Evolutionary conservation across 37 sponge, comb jelly and placozoan species (phyloP), one percentile per base, ranked within the genome.

Genomic region (Aplysina aerophoba): DNA sequence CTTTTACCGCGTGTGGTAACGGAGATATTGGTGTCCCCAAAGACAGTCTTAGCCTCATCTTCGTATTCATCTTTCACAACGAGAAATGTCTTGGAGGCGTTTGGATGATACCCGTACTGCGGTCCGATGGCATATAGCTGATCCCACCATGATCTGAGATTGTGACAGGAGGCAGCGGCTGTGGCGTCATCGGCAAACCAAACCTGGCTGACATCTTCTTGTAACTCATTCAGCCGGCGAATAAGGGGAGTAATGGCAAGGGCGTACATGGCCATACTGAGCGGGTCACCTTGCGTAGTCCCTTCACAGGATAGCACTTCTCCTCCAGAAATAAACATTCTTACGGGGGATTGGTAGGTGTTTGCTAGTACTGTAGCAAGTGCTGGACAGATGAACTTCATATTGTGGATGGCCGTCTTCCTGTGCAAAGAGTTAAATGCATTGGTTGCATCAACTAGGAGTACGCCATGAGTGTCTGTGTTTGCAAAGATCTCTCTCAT

Each of bases 221-320:
- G 36, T 28, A 71, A 4, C 6, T 15, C 36, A 37, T 71, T 71
- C 11, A 71, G 73, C 37, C 16, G 31, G 3, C 73, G 73, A 21
- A 71, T 71, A 12, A 71, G 34, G 16, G 73, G 73, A 22, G 19
- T 21, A 35, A 44, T 77, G 24, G 55, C 79, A 15, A 77, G 53
- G 79, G 79, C 79, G 24, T 77, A 77, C 79, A 77, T 77, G 15
- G 44, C 79, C 79, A 77, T 3, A 71, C 4, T 37, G 16, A 25
- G n/a, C 37, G 35, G 33, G 73, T 71, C 73, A 34, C 36, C 73
- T 33, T 71, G 73, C 4, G 73, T 71, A 37, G 73, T 71, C 4
- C 73, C 73, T 12, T 71, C 73, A 36, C 36, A 71, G 2, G 73
- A 71, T 25, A 25, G 69, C 27, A 67, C 27, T 24, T 21, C n/a